Base-by-base conservation (phyloP, 1,140 invertebrate species). In the Drosophila ambigua region DNA sequence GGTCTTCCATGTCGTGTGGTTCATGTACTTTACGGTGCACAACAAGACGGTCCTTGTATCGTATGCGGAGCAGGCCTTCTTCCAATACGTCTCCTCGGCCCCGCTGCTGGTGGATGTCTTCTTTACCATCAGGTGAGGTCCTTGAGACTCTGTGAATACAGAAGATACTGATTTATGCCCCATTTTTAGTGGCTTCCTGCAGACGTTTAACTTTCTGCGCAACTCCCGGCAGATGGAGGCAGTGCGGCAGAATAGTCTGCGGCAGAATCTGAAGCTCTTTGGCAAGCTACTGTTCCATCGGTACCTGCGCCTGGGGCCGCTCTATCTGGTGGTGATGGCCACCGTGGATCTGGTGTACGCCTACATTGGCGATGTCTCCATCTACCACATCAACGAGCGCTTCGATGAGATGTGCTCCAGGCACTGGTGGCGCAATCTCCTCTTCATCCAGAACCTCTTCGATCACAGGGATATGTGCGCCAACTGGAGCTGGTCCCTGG, bases 401-500 rank as follows among this genome's bases (percentile, higher is more conserved):
- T 91, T 92, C 20, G 92, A 93, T 28, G 84, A 93, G 23, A 88
- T 81, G 66, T 95, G 94, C 72, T 78, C 92, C 2, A 93, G 93
- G 51, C 79, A 94, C 76, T 95, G 94, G 94, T 95, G 94, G 94
- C 92, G 94, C 63, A 95, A 95, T 90, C 49, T 95, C 2, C 80
- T 95, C 5, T 95, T 94, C 71, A 94, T 95, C 41, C 94, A 95
- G 77, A 95, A 94, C 90, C 83, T 95, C 0, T 95, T 92, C 60
- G 78, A 91, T 39, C 92, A 92, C 74, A 83, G 93, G 0, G 92
- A 93, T 41, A 93, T 94, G 93, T 97, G 97, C 79, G 93, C 97
- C 93, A 94, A 94, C 7, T 96, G 96, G 95, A 95, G 95, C 16
- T 97, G 97, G 97, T 97, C 96, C 66, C 77, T 97, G 55, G 94